These are phyloP conservation scores for Origma solitaria DNA, from an alignment of 2,113 vertebrate genomes.

Conservation along the genomic window DNA sequence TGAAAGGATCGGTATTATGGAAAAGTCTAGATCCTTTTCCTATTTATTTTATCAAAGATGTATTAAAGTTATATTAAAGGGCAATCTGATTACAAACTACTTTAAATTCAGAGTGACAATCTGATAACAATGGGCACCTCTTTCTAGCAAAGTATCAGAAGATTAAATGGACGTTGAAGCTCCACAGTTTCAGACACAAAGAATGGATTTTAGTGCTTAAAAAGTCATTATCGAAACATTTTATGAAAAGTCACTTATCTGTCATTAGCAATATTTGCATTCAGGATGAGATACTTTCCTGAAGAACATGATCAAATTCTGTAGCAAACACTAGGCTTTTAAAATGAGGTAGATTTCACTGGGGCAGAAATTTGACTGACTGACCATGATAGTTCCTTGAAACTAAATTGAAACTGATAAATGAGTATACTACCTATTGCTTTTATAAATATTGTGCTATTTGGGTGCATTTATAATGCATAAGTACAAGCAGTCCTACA, in stretches of 20 bases:
- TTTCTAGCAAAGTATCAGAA: neutral
- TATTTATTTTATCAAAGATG: slow-evolving; percentile 1
- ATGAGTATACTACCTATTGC: neutral
- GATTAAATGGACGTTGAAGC: neutral
- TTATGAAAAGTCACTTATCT: neutral
- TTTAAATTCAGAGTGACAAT: slow-evolving; percentile 1
- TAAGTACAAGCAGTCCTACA: neutral
- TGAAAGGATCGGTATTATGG: neutral
- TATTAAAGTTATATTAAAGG: neutral
- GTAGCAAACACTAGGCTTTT: neutral
- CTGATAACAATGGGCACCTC: neutral
- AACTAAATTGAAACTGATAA: neutral
- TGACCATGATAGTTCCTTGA: neutral
- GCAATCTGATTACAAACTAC: neutral
- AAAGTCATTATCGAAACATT: neutral
- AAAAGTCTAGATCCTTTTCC: neutral
- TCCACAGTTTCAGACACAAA: neutral
- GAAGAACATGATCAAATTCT: neutral
- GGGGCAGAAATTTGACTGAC: neutral
- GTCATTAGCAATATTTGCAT: neutral
- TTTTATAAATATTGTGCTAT: neutral
- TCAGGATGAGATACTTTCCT: neutral
- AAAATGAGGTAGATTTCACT: neutral
- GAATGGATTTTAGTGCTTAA: neutral
- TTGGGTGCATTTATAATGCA: neutral